A percentile compares a stretch with the other conserved stretches of the same genome.
Evolutionary conservation across 2,888 invertebrate genomes (phyloP).

Genomic region (Trissoscelio sp.): DNA sequence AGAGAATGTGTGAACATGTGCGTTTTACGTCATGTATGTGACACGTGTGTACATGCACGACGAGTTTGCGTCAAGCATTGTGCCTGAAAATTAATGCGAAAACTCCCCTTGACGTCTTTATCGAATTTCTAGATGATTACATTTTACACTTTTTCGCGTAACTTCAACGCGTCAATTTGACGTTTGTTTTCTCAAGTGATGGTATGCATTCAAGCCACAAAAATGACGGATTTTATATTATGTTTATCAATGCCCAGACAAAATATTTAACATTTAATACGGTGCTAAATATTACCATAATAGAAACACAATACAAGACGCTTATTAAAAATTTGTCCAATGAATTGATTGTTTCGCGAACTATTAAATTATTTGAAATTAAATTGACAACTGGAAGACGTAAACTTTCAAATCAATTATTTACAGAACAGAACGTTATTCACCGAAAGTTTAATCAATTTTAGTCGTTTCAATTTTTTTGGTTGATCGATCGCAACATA

Average conservation of each 20-base stretch:
- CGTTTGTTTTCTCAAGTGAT: slow-evolving; percentile 25
- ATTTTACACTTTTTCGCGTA: slow-evolving; percentile 39
- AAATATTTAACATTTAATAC: not conserved
- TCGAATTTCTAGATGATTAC: slow-evolving; percentile 47
- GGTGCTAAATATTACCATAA: not conserved
- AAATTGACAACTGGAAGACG: not conserved
- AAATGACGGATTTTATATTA: slow-evolving; percentile 5
- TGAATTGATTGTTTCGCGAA: not conserved
- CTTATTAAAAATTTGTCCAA: not conserved
- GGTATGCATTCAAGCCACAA: not conserved
- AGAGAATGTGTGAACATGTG: slow-evolving; percentile 44
- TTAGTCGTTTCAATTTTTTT: not conserved
- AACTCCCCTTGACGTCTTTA: slow-evolving; percentile 41
- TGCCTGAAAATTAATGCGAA: slow-evolving; percentile 49
- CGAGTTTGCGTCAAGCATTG: slow-evolving; percentile 31
- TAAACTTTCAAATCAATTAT: slow-evolving; percentile 8
- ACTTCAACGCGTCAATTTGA: slow-evolving; percentile 22
- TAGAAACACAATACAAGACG: not conserved
- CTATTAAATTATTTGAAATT: not conserved
- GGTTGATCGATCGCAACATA: slow-evolving; percentile 4
- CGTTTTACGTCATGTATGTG: slow-evolving; percentile 48
- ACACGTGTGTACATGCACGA: slow-evolving; percentile 35
- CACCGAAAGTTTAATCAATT: slow-evolving; percentile 1
- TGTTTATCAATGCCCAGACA: slow-evolving; percentile 3
- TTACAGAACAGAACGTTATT: not conserved